phyloP scores from a whole-genome alignment of 2,888 invertebrate species.

The Spicauda simplicius region DNA sequence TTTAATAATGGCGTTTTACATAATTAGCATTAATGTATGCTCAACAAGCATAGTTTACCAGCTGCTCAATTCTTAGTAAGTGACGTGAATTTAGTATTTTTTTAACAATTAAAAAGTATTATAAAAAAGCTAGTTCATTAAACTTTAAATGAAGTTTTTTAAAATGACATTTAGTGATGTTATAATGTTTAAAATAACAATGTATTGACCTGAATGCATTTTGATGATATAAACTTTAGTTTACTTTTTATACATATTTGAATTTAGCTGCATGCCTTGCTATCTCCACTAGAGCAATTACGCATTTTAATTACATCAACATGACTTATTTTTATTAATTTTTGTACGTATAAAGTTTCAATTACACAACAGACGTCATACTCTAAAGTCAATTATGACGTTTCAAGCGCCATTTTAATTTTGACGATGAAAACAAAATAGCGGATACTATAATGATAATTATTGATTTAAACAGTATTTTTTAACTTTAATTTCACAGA shows the following conservation, averaged over 20 bases:
- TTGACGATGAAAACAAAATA: not conserved
- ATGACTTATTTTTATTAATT: not conserved
- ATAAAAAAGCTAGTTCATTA: too few relatives aligned
- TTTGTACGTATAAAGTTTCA: conserved; percentile 19
- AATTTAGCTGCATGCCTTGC: too few relatives aligned
- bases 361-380: not conserved
- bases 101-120: not conserved
- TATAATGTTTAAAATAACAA: too few relatives aligned
- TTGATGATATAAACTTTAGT: too few relatives aligned
- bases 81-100: not conserved
- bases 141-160: too few relatives aligned
- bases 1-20: conserved; percentile 18
- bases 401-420: not conserved
- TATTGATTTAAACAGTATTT: not conserved
- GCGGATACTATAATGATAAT: not conserved
- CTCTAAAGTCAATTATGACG: not conserved
- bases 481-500: not conserved
- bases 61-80: not conserved
- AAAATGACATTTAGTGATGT: too few relatives aligned
- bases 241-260: too few relatives aligned
- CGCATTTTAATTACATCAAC: not conserved
- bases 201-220: too few relatives aligned
- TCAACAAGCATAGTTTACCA: not conserved
- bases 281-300: not conserved
- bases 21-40: not conserved